These are phyloP conservation scores for Eucera pruinosa DNA, from an alignment of 2,888 invertebrate genomes.

Conservation along the genomic window DNA sequence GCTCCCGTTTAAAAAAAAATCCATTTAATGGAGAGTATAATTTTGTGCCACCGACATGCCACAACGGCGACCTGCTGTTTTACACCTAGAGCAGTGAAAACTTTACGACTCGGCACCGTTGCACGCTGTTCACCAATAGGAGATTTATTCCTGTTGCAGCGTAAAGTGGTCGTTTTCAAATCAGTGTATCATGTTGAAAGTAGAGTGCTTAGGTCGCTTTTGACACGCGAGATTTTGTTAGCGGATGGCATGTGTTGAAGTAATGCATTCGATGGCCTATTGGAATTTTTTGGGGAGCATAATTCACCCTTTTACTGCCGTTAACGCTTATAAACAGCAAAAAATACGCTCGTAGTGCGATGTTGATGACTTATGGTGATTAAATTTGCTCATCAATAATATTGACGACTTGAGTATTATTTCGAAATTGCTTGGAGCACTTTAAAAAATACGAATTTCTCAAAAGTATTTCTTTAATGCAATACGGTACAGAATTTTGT, in stretches of 20 bases:
- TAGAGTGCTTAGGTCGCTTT: not conserved
- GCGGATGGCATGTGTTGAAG: not conserved
- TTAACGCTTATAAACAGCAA: no score
- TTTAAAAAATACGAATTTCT: no score
- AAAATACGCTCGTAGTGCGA: no score
- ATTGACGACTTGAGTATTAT: no score
- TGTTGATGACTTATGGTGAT: no score
- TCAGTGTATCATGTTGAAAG: constrained; percentile 15
- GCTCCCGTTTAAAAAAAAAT: constrained; percentile 56
- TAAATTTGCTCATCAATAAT: no score
- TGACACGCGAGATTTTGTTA: not conserved
- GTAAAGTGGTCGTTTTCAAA: not conserved
- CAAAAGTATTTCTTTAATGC: no score
- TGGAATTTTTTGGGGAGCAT: not conserved
- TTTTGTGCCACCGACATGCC: constrained; percentile 52
- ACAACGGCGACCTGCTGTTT: constrained; percentile 29
- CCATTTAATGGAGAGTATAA: constrained; percentile 52
- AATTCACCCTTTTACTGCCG: no score
- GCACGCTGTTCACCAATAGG: constrained; percentile 23
- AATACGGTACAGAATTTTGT: no score
- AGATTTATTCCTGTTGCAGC: constrained; percentile 47
- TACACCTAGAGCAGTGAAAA: constrained; percentile 28
- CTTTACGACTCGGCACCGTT: constrained; percentile 38
- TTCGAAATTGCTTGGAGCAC: no score
- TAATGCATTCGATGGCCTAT: not conserved